Evolutionary conservation across 2,888 invertebrate species (phyloP).

Genomic region (Pedicia rivosa): DNA sequence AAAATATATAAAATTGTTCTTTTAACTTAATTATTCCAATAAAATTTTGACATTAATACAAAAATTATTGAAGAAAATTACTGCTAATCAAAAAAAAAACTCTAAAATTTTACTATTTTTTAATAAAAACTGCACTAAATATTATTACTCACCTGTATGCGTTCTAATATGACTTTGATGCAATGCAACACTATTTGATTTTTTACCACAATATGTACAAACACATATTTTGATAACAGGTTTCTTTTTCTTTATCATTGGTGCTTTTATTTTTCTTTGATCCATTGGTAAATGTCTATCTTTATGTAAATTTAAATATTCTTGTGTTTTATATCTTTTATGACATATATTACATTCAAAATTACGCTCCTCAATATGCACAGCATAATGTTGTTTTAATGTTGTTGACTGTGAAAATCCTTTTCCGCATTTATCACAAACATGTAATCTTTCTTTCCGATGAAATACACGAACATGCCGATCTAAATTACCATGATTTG

Average conservation of each 20-base stretch:
- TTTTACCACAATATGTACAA: constrained; percentile 11
- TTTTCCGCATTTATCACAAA: constrained; percentile 10
- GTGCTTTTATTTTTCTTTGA: constrained; percentile 5
- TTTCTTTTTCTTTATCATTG: constrained; percentile 2
- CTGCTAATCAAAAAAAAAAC: no score
- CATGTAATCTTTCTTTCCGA: constrained; percentile 9
- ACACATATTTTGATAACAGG: constrained; percentile 3
- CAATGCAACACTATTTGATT: constrained; percentile 8
- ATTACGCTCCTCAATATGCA: constrained; percentile 10
- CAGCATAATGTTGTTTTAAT: constrained; percentile 8
- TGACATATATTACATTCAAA: constrained; percentile 12
- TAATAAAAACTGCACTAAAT: no score
- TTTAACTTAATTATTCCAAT: no score
- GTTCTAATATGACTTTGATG: constrained; percentile 11
- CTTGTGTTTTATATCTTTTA: constrained; percentile 12
- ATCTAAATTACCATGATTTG: constrained; percentile 12
- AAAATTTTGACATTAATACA: no score
- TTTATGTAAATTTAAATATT: constrained; percentile 11
- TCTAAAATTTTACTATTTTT: no score
- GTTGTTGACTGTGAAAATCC: constrained; percentile 10
- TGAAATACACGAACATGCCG: constrained; percentile 13
- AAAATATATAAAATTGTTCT: no score
- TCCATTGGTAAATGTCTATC: constrained; percentile 11
- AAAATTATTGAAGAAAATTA: no score
- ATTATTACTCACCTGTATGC: constrained; percentile 12